Conservation (phyloP, 2,888 invertebrate genomes). For the Poecilus cupreus region DNA sequence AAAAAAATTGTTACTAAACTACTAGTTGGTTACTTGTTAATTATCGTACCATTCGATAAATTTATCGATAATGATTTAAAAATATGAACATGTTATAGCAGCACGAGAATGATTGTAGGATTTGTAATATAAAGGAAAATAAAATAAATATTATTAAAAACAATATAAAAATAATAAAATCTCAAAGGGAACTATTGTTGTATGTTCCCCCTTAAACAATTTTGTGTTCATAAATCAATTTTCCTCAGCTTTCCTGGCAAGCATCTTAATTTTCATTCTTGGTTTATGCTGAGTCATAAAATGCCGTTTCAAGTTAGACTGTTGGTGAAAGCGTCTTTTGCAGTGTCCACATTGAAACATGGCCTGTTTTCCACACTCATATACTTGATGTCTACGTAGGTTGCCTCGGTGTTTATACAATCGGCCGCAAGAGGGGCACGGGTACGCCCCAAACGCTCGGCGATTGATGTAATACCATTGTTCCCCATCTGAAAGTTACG, state of each 20-base stretch:
- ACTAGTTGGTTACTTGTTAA: too few relatives aligned
- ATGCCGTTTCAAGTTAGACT: conserved; percentile 72
- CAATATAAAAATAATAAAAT: too few relatives aligned
- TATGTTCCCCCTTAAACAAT: too few relatives aligned
- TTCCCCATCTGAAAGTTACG: conserved; percentile 14
- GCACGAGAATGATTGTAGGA: too few relatives aligned
- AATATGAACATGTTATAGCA: too few relatives aligned
- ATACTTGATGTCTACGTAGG: conserved; percentile 82
- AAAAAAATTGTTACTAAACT: too few relatives aligned
- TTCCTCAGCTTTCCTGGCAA: background rate
- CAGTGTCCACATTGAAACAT: conserved; percentile 80
- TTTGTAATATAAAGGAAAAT: too few relatives aligned
- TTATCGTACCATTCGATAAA: too few relatives aligned
- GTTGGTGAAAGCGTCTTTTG: conserved; percentile 77
- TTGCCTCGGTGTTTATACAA: conserved; percentile 88
- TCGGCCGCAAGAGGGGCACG: conserved; percentile 85
- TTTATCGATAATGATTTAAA: too few relatives aligned
- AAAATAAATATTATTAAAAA: too few relatives aligned
- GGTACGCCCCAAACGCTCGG: conserved; percentile 60
- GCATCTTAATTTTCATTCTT: background rate
- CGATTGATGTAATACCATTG: conserved; percentile 12
- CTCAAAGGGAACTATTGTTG: too few relatives aligned
- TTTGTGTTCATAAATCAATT: too few relatives aligned
- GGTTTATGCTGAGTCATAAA: conserved; percentile 67
- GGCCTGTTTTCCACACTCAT: conserved; percentile 82